Evolutionary conservation across 2,797 vertebrate species (phyloP).

Genomic region (Florisuga fusca): DNA sequence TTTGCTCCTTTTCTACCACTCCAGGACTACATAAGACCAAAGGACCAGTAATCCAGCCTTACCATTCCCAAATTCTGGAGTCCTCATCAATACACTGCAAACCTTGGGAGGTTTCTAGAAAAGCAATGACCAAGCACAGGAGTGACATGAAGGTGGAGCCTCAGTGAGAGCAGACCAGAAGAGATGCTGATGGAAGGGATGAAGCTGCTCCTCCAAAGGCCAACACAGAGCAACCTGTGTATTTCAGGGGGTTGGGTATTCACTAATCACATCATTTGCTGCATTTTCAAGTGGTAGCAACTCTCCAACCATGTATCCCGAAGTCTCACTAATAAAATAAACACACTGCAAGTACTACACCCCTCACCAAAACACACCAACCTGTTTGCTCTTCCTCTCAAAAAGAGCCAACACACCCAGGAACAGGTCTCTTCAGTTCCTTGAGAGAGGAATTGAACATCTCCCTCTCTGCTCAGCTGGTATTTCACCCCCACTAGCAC

Average conservation of each 20-base stretch:
- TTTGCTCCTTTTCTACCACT: neutral
- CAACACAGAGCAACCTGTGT: rapidly evolving
- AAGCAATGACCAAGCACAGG: neutral
- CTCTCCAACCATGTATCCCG: neutral
- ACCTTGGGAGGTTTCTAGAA: rapidly evolving
- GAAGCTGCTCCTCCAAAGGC: neutral
- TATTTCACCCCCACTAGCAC: constrained; percentile 52
- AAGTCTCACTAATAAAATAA: neutral
- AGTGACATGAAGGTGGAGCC: neutral
- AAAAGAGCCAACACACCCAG: neutral
- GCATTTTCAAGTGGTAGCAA: neutral
- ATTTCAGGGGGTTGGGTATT: neutral
- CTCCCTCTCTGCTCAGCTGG: neutral
- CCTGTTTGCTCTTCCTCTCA: neutral
- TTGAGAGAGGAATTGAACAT: neutral
- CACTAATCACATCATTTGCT: neutral
- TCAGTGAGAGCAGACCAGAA: neutral
- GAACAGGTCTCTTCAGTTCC: neutral
- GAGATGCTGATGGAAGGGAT: rapidly evolving
- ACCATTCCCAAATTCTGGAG: neutral
- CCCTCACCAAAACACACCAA: neutral
- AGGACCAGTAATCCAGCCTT: neutral
- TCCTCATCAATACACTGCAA: neutral
- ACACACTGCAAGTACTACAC: rapidly evolving
- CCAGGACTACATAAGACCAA: rapidly evolving